A percentile compares a stretch with the other conserved stretches of the same genome.
Evolutionary conservation across 2,797 vertebrate genomes (phyloP).

Genomic region (Heterohyrax brucei): DNA sequence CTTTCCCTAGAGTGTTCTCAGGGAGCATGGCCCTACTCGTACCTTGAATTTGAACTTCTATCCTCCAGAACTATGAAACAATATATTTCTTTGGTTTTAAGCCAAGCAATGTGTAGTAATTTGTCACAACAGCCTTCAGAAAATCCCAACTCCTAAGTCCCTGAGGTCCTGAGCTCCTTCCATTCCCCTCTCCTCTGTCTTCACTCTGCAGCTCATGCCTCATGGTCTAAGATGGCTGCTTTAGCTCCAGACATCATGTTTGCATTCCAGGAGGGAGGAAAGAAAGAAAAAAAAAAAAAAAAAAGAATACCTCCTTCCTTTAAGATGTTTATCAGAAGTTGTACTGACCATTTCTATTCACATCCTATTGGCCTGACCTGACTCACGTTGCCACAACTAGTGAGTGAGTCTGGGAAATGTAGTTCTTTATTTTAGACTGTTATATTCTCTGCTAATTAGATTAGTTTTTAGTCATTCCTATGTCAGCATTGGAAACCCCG

Average conservation of each 20-base stretch:
- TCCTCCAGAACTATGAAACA: too few species aligned
- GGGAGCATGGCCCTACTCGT: too few species aligned
- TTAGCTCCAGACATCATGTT: background rate
- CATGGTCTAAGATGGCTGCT: background rate
- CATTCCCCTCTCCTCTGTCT: background rate
- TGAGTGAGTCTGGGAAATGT: background rate
- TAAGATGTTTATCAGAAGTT: background rate
- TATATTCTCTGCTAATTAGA: background rate
- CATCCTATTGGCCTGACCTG: background rate
- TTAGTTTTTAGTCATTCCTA: background rate
- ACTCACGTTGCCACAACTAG: background rate
- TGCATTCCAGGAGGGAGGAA: background rate
- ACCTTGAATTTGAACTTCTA: too few species aligned
- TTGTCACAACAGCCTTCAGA: too few species aligned
- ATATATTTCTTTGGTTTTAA: too few species aligned
- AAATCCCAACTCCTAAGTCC: background rate
- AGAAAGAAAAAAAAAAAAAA: background rate
- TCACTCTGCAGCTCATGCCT: background rate
- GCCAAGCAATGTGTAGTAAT: too few species aligned
- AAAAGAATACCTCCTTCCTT: background rate
- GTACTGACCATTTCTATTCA: background rate
- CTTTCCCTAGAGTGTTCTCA: too few species aligned
- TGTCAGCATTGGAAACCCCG: background rate
- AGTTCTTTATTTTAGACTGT: background rate
- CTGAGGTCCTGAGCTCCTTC: background rate